Evolutionary conservation across 2,113 vertebrate genomes (phyloP).

Genomic region (Bostrychus sinensis): DNA sequence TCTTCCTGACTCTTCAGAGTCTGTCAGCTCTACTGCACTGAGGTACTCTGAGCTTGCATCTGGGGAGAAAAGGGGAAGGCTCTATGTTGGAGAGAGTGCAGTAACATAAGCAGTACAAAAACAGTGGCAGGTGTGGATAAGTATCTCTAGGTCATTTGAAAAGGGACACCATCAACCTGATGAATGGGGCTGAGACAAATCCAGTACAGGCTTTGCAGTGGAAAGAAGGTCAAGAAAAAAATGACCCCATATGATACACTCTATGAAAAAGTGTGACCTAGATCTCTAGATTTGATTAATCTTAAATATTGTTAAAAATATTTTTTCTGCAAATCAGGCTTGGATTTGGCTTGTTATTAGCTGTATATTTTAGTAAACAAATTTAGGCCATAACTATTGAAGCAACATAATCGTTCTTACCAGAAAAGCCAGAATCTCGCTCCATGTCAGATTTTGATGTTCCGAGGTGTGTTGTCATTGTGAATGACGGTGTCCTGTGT

Average conservation of each 20-base stretch:
- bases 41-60: constrained; percentile 88
- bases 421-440: constrained; percentile 91
- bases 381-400: background rate
- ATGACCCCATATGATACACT: constrained; percentile 13
- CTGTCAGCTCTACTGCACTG: constrained; percentile 86
- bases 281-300: constrained; percentile 45
- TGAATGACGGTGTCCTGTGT: constrained; percentile 43
- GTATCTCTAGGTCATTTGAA: constrained; percentile 14
- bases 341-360: background rate
- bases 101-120: constrained; percentile 21
- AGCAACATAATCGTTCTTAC: constrained; percentile 62
- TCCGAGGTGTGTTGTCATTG: constrained; percentile 50
- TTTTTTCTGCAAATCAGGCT: background rate
- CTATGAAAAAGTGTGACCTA: constrained; percentile 52
- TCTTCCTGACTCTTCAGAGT: constrained; percentile 81
- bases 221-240: constrained; percentile 29
- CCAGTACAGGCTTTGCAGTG: constrained; percentile 38
- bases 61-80: constrained; percentile 53
- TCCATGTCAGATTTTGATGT: constrained; percentile 78
- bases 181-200: constrained; percentile 23
- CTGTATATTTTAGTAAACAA: background rate
- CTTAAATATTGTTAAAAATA: constrained; percentile 18
- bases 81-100: constrained; percentile 17
- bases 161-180: constrained; percentile 39
- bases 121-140: constrained; percentile 37